Evolutionary conservation across 2,888 invertebrate genomes (phyloP).

Genomic region (Beris morrisii): DNA sequence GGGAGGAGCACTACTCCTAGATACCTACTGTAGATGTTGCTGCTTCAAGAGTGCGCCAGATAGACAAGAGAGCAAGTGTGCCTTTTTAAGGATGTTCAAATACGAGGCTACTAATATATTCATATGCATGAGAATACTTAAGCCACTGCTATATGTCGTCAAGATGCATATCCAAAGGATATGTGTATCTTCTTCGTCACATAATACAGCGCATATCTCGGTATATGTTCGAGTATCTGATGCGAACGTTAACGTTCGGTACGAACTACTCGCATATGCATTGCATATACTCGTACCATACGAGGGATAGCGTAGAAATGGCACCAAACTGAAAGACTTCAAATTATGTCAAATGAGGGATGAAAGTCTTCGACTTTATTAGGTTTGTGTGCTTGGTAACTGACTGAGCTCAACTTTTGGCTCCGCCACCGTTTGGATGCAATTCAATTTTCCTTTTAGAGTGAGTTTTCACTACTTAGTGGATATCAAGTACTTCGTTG

Average conservation of each 20-base stretch:
- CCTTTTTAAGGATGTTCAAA: conserved; percentile 34
- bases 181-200: conserved; percentile 14
- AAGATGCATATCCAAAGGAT: conserved; percentile 15
- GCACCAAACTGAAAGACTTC: conserved; percentile 34
- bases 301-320: conserved; percentile 2
- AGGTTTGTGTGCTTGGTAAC: conserved; percentile 24
- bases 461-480: conserved; percentile 26
- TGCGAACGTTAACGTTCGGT: no score
- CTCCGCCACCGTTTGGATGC: conserved; percentile 33
- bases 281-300: background rate
- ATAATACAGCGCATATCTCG: background rate
- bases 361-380: conserved; percentile 34
- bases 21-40: background rate
- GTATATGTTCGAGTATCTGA: no score
- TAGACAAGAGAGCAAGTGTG: conserved; percentile 26
- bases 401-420: conserved; percentile 25
- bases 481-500: conserved; percentile 30
- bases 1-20: no score
- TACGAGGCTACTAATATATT: conserved; percentile 36
- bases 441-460: conserved; percentile 35
- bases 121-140: conserved; percentile 34
- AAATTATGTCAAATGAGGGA: conserved; percentile 37
- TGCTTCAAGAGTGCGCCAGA: conserved; percentile 23
- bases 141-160: conserved; percentile 7
- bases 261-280: no score